A percentile compares a stretch with the other conserved stretches of the same genome.
phyloP scores from a whole-genome alignment of 2,113 vertebrate genomes.

The Panthera uncia region DNA sequence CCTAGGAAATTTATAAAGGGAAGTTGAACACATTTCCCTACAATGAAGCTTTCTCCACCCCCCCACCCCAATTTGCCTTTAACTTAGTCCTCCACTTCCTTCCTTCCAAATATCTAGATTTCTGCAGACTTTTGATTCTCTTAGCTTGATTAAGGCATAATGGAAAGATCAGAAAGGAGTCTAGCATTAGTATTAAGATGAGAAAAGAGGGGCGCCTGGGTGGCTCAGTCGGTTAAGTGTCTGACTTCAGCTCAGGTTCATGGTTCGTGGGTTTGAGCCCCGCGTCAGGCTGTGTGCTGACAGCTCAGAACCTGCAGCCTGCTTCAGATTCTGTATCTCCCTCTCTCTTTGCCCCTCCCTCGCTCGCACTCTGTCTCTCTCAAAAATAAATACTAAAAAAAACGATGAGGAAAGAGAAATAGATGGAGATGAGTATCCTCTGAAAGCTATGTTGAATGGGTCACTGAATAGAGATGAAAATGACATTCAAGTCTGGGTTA shows the following conservation, averaged over 20 bases:
- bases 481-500: not conserved
- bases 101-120: not conserved
- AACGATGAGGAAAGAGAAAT: not conserved
- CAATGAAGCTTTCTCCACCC: not conserved
- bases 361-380: too few species aligned
- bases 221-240: too few species aligned
- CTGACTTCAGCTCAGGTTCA: too few species aligned
- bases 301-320: too few species aligned
- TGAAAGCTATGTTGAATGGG: not conserved
- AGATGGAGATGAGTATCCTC: not conserved
- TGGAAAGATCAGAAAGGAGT: not conserved
- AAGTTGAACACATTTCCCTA: not conserved
- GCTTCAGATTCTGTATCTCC: too few species aligned
- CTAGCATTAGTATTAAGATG: not conserved
- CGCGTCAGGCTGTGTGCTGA: too few species aligned
- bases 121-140: not conserved
- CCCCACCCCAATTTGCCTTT: not conserved
- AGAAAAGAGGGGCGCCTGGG: not conserved
- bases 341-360: too few species aligned
- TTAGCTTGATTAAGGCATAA: not conserved
- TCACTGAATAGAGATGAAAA: not conserved
- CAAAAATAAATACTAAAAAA: too few species aligned
- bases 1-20: not conserved
- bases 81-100: not conserved
- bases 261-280: too few species aligned